Evolutionary conservation across 2,113 vertebrate species (phyloP), one percentile per base, ranked within the genome.

Genomic region (Pluvialis apricaria): DNA sequence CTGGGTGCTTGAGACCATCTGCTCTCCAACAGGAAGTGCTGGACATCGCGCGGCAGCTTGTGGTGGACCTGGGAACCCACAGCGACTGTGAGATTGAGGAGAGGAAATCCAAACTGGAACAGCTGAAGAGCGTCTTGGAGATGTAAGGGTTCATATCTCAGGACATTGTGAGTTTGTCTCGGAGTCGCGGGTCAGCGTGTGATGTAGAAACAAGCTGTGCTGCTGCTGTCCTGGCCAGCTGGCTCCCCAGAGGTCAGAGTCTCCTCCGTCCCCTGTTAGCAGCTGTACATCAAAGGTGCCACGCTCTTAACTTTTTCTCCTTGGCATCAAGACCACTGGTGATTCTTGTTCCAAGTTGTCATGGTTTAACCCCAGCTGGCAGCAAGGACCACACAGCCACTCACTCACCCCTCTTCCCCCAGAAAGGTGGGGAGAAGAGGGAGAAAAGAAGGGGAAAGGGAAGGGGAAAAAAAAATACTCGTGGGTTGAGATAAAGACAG

Each of bases 71-170:
- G 84, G 99, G 98, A 57, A 98, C 98, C 58, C 98, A 99, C 80
- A 98, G 98, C 10, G 98, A 99, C 69, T 98, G 98, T 47, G 99
- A 99, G 97, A 99, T 99, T 2, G 99, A 99, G 91, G 99, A 99
- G 98, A 99, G 99, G 93, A 99, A 98, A 83, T 99, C 98, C 88
- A 99, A 99, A 95, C 98, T 99, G 95, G 99, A 99, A 78, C 99
- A 99, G 96, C 98, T 99, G 82, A 99, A 99, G 97, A 99, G 99
- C 0, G 99, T 99, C 94, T 95, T 99, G 97, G 99, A 99, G 97
- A 99, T 99, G 99, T 99, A 98, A 98, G 99, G 10, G 51, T 47
- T 71, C 52, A 6, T 82, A 0, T 79, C 13, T 55, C 0, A 3
- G 61, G 42, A 31, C n/a, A 55, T 64, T 2, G 5, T 29, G 83